phyloP scores from a whole-genome alignment of 2,113 vertebrate genomes.

The Eubucco bourcierii region DNA sequence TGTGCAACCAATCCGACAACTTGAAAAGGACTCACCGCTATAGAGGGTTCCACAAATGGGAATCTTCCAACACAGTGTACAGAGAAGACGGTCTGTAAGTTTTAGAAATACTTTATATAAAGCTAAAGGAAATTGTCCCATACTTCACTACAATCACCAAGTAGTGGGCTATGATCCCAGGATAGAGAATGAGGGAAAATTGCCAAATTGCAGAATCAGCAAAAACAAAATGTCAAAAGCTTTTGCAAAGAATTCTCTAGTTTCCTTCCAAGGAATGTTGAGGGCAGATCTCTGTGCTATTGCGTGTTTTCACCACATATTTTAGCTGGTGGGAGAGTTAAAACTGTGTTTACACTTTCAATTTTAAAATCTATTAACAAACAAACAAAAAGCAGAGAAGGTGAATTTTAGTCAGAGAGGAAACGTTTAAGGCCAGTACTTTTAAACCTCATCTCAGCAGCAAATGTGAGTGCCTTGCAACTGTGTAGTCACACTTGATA shows the following conservation, averaged over 20 bases:
- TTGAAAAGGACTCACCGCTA: not conserved
- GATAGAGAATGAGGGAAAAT: not conserved
- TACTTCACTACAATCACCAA: not conserved
- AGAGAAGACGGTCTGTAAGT: not conserved
- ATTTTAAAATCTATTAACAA: not conserved
- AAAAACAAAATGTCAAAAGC: not conserved
- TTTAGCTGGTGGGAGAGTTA: not conserved
- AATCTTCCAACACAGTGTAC: not conserved
- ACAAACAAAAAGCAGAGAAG: not conserved
- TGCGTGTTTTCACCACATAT: not conserved
- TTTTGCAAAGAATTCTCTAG: not conserved
- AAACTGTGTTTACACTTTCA: not conserved
- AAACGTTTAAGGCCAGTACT: not conserved
- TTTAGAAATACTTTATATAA: not conserved
- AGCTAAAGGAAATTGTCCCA: not conserved
- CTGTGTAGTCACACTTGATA: not conserved
- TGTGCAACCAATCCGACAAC: not conserved
- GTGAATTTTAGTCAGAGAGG: not conserved
- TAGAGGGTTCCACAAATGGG: not conserved
- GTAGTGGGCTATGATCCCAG: not conserved
- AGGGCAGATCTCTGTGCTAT: not conserved
- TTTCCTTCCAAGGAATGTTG: not conserved
- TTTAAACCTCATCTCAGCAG: not conserved
- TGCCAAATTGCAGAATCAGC: not conserved
- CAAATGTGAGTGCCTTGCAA: not conserved